These are phyloP conservation scores for Platysteira castanea DNA, from an alignment of 2,113 vertebrate genomes.

Conservation along the genomic window DNA sequence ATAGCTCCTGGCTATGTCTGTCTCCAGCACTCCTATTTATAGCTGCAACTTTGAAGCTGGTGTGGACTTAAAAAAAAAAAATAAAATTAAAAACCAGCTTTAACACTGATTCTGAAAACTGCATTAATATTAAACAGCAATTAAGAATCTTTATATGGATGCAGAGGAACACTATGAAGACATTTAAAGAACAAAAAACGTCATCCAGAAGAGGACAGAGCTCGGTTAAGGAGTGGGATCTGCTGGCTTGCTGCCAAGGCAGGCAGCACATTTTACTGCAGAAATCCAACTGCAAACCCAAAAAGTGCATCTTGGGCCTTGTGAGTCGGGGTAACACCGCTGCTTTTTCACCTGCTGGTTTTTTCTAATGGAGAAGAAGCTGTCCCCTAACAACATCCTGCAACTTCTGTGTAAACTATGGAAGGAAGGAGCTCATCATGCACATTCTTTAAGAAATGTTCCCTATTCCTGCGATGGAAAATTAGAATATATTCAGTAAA, in stretches of 20 bases:
- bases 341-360: background rate
- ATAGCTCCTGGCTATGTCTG: background rate
- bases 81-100: background rate
- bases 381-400: background rate
- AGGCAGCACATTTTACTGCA: background rate
- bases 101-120: background rate
- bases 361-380: background rate
- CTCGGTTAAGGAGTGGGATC: background rate
- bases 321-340: background rate
- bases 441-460: fast-evolving
- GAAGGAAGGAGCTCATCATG: background rate
- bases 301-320: background rate
- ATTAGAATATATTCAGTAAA: background rate
- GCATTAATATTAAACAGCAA: background rate
- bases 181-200: background rate
- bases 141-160: background rate
- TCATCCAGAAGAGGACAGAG: background rate
- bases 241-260: background rate
- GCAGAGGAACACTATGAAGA: background rate
- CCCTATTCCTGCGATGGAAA: background rate
- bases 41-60: background rate
- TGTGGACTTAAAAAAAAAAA: background rate
- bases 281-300: background rate
- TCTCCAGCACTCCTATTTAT: background rate
- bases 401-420: fast-evolving